These are phyloP conservation scores for Amphipoea oculea DNA, from an alignment of 2,888 invertebrate genomes.

Conservation along the genomic window DNA sequence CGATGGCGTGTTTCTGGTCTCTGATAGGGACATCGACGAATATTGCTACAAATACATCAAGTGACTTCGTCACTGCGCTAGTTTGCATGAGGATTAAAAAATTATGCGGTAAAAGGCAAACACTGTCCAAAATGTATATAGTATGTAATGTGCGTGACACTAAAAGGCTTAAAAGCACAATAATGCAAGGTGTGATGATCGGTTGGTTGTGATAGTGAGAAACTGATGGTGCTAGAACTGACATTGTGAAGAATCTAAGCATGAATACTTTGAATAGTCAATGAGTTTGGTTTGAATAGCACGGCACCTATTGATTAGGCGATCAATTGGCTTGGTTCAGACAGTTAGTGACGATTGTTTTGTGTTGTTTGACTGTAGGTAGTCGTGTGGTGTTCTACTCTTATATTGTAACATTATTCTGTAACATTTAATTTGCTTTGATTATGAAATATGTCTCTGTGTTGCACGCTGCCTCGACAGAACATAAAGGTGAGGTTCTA, in stretches of 20 bases:
- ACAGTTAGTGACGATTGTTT: conserved; percentile 64
- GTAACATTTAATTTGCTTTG: conserved; percentile 74
- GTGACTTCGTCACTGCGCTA: conserved; percentile 67
- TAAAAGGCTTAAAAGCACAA: conserved; percentile 34
- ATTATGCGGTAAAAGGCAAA: conserved; percentile 58
- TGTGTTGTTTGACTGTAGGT: conserved; percentile 70
- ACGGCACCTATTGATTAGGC: conserved; percentile 65
- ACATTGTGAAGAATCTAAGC: conserved; percentile 49
- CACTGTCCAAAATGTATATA: conserved; percentile 55
- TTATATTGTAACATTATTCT: conserved; percentile 33
- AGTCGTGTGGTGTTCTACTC: conserved; percentile 65
- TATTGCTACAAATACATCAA: conserved; percentile 81
- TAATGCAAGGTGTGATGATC: conserved; percentile 42
- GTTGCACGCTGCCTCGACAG: conserved; percentile 90
- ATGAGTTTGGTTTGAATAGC: conserved; percentile 56
- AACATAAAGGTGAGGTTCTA: conserved; percentile 87
- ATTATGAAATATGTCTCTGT: conserved; percentile 86
- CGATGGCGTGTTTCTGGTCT: conserved; percentile 73
- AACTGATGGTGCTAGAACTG: conserved; percentile 66
- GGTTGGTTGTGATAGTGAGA: conserved; percentile 53
- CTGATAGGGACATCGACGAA: conserved; percentile 82
- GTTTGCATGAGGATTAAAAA: conserved; percentile 67
- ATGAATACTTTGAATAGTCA: conserved; percentile 42
- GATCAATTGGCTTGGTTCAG: conserved; percentile 70
- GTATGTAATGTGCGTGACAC: conserved; percentile 54